phyloP scores from a whole-genome alignment of 2,888 invertebrate species.

The Vandiemenella viatica region DNA sequence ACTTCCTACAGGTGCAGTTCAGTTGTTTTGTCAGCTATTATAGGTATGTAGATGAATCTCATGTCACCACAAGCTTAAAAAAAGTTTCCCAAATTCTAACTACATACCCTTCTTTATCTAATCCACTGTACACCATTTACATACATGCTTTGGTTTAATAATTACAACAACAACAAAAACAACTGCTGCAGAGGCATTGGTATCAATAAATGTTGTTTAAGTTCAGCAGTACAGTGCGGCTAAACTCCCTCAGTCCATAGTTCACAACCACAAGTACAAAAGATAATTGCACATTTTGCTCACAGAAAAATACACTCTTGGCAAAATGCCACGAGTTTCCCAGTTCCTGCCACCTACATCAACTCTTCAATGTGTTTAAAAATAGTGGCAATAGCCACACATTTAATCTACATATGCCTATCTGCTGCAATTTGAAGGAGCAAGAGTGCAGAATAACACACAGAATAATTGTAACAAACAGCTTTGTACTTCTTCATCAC shows the following conservation, averaged over 20 bases:
- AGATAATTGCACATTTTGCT: constrained; percentile 15
- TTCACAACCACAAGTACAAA: constrained; percentile 16
- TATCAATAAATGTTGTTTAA: not conserved
- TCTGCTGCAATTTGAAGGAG: constrained; percentile 3
- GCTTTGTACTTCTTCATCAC: constrained; percentile 17
- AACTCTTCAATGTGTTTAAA: constrained; percentile 2
- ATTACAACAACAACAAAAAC: constrained; percentile 11
- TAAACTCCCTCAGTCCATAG: constrained; percentile 10
- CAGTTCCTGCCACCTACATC: not conserved
- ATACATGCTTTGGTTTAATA: constrained; percentile 17
- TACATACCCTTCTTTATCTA: constrained; percentile 10
- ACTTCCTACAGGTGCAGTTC: constrained; percentile 12
- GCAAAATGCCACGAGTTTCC: not conserved
- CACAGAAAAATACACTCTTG: constrained; percentile 10
- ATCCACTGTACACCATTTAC: constrained; percentile 14
- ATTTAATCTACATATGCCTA: constrained; percentile 5
- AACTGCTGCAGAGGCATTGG: constrained; percentile 12
- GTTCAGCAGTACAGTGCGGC: not conserved
- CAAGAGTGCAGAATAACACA: constrained; percentile 9
- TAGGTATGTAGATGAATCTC: constrained; percentile 1
- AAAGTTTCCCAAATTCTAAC: constrained; percentile 11
- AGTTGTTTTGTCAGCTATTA: constrained; percentile 4
- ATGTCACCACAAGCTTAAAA: constrained; percentile 8
- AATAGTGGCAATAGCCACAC: constrained; percentile 3
- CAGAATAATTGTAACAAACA: constrained; percentile 11